Evolutionary conservation across 2,797 vertebrate species (phyloP), one percentile per base, ranked within the genome.

Genomic region (Agapornis canus): DNA sequence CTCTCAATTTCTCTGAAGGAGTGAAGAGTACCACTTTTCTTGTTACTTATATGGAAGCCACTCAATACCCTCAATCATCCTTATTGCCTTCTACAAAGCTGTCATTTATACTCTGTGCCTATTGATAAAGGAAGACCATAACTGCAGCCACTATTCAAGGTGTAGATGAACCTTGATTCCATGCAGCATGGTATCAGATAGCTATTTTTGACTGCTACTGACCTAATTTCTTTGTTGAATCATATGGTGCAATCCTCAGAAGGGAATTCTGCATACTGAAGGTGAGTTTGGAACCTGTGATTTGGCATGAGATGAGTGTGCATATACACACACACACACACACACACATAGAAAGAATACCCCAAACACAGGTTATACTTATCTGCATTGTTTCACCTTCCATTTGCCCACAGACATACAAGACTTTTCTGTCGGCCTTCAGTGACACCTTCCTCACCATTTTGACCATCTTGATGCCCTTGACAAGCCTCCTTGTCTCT

Each of bases 391-490:
- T 39, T 66, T 70, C 76, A n/a, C 40, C 57, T 65, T 10, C 39
- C 16, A 6, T 11, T 25, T 49, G 64, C 70, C n/a, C 59, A 61
- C 40, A 70, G 7, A 23, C 2, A 1, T 0, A 6, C 32, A 29
- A 42, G 39, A 54, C 29, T 37, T 19, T 37, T 65, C 39, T 23
- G 22, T 7, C 2, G 51, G 29, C 21, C 59, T 49, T 40, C 65
- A 72, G 32, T 11, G 11, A 5, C 8, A 8, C 27, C 40, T 75
- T 26, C 29, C 43, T 31, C 27, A 29, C 52, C 23, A 11, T 39
- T 32, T 23, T 42, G 39, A 37, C 13, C 3, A 1, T 6, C 45
- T 9, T 2, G 4, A 16, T 23, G 57, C 42, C 3, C 5, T 2
- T 11, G 19, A 27, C 40, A 43, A 49, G 18, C 9, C 25, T 76